These are phyloP conservation scores for Patiria pectinifera DNA, from an alignment of 53 echinoderm and acorn worm genomes.

Conservation along the genomic window DNA sequence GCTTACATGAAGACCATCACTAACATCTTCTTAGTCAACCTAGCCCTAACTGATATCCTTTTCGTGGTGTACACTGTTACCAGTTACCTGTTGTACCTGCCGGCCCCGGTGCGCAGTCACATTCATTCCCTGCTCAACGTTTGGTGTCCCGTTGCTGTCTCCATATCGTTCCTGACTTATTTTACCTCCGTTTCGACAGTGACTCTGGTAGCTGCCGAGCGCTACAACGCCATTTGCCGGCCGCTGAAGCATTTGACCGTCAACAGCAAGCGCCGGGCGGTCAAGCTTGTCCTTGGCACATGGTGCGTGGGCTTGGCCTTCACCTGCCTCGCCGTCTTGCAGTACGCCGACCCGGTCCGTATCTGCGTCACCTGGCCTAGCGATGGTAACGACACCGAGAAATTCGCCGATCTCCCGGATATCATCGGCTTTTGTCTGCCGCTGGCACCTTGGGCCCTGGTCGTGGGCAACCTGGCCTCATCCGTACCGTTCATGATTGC, in stretches of 20 bases:
- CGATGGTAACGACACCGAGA: constrained; percentile 25
- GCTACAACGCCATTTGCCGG: constrained; percentile 35
- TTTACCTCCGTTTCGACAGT: constrained; percentile 42
- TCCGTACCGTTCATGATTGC: constrained; percentile 57
- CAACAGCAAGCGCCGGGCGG: constrained; percentile 39
- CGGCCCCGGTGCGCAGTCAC: constrained; percentile 49
- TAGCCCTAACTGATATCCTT: constrained; percentile 28
- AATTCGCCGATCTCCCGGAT: constrained; percentile 31
- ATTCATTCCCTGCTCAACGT: constrained; percentile 47
- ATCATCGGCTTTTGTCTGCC: constrained; percentile 60
- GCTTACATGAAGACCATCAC: constrained; percentile 48
- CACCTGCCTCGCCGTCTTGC: constrained; percentile 42
- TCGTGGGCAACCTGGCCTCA: constrained; percentile 48
- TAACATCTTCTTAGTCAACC: constrained; percentile 48
- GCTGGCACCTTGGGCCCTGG: constrained; percentile 35
- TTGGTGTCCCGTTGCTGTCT: constrained; percentile 33
- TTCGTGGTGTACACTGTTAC: constrained; percentile 13
- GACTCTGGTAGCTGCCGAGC: constrained; percentile 25
- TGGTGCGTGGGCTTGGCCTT: constrained; percentile 54
- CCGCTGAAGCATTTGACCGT: constrained; percentile 33
- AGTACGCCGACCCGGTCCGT: constrained; percentile 27
- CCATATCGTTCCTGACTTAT: constrained; percentile 35
- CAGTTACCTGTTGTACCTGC: constrained; percentile 29
- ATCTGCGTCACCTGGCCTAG: constrained; percentile 63
- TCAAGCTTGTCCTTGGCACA: constrained; percentile 14